Evolutionary conservation across 2,797 vertebrate species (phyloP).

Genomic region (Channallabes apus): DNA sequence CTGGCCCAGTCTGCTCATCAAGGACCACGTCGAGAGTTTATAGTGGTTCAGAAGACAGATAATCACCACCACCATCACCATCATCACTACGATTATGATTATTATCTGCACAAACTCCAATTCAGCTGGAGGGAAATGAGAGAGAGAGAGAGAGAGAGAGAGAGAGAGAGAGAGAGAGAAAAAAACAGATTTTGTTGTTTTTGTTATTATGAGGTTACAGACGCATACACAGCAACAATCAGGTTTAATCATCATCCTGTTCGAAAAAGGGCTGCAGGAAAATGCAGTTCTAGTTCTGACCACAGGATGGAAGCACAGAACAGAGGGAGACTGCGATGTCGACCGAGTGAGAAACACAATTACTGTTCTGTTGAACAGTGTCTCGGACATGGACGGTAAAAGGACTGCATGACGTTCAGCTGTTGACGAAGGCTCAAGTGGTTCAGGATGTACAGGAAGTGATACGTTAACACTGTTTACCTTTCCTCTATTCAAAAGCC

Average conservation of each 20-base stretch:
- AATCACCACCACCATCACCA: constrained; percentile 88
- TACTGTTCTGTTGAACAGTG: not conserved
- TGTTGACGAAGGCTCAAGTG: not conserved
- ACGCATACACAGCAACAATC: not conserved
- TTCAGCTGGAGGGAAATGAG: constrained; percentile 76
- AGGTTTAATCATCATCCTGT: not conserved
- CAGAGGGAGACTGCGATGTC: not conserved
- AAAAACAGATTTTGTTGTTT: no score
- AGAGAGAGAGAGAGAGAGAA: constrained; percentile 30
- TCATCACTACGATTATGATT: constrained; percentile 87
- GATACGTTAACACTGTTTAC: not conserved
- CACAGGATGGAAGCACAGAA: constrained; percentile 53
- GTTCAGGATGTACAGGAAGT: not conserved
- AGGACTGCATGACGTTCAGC: constrained; percentile 6
- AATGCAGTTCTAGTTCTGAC: constrained; percentile 23
- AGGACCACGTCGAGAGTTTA: constrained; percentile 82
- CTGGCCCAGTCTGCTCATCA: constrained; percentile 80
- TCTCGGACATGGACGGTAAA: not conserved
- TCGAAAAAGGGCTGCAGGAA: not conserved
- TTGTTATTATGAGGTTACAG: constrained; percentile 7
- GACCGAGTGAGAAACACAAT: not conserved
- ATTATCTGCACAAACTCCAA: constrained; percentile 91
- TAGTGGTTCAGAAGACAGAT: constrained; percentile 87
- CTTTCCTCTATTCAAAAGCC: not conserved
- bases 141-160: constrained; percentile 16